Percentiles rank a stretch among this genome's conserved stretches.
Evolutionary conservation across 1,140 invertebrate genomes (phyloP).

Genomic region (Papilio aristodemus): DNA sequence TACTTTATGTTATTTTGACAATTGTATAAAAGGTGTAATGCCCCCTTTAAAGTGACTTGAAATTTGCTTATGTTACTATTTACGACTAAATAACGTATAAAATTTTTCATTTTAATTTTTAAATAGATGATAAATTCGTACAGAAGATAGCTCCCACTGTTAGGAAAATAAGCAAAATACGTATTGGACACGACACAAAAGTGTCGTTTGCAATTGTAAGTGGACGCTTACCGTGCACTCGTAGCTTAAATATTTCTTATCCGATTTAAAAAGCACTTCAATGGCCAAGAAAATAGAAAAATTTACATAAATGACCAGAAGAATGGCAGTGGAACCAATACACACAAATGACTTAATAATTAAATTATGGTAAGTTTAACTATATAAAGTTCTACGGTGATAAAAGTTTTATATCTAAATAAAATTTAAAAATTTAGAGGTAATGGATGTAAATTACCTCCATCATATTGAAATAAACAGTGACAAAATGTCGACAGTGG

Average conservation of each 20-base stretch:
- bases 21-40: background rate
- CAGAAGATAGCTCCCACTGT: slow-evolving; percentile 7
- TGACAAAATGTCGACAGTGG: too few species aligned
- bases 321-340: background rate
- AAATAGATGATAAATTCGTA: too few species aligned
- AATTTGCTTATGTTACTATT: background rate
- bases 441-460: too few species aligned
- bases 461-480: too few species aligned
- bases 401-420: too few species aligned
- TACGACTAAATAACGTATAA: too few species aligned
- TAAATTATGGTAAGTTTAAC: too few species aligned
- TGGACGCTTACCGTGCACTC: slow-evolving; percentile 58
- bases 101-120: too few species aligned
- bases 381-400: too few species aligned
- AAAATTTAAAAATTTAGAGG: too few species aligned
- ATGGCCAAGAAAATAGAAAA: slow-evolving; percentile 25
- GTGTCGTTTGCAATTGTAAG: slow-evolving; percentile 70
- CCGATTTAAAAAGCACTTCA: slow-evolving; percentile 59
- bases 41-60: background rate
- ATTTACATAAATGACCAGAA: too few species aligned
- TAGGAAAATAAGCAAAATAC: slow-evolving; percentile 50
- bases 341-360: too few species aligned
- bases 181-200: slow-evolving; percentile 58
- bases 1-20: background rate
- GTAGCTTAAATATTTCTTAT: slow-evolving; percentile 70